Base-by-base conservation (phyloP, 2,797 vertebrate genomes). In the Nannoperca obscura region DNA sequence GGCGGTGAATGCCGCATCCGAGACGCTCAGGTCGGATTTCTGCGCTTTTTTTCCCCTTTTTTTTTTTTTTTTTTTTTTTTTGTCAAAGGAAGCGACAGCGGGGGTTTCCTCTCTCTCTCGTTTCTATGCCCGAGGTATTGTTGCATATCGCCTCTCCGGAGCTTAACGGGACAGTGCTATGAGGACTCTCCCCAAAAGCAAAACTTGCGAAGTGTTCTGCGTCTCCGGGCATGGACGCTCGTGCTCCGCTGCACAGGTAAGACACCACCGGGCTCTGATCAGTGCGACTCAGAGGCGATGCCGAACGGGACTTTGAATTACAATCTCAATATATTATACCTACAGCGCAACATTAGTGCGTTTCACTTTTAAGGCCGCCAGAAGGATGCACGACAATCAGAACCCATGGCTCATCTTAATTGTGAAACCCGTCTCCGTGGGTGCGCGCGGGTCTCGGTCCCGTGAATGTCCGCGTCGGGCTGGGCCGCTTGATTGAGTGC, bases 201-300 rank as follows among this genome's bases (percentile, higher is more conserved):
- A 92, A 89, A 92, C 89, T 85, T 95, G 95, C 82, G 93, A 95
- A 77, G 93, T 96, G 91, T 96, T 92, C 93, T 95, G 92, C 88
- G 86, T 96, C 84, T 95, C 92, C 57, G 92, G 91, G 61, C 91
- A 90, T 85, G 92, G 88, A 86, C 82, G 44, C 66, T 42, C 89
- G 63, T 72, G 68, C 82, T 81, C 88, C 71, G 91, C 86, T 86
- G 86, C 86, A 88, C 93, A 95, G 95, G 96, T 96, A 93, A 91
- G 92, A 58, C 58, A 20, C n/a, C 71, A 22, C 47, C 15, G n/a
- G 19, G 68, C 50, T 13, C 47, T 60, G 74, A 60, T 74, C 55
- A 17, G 12, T 67, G 71, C 8, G 57, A 63, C 15, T 59, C 71
- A 74, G 71, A 59, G 24, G 22, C 17, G 20, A 58, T 67, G 70